Evolutionary conservation across 1,140 invertebrate genomes (phyloP).

Genomic region (Gonatopus flavifemur): DNA sequence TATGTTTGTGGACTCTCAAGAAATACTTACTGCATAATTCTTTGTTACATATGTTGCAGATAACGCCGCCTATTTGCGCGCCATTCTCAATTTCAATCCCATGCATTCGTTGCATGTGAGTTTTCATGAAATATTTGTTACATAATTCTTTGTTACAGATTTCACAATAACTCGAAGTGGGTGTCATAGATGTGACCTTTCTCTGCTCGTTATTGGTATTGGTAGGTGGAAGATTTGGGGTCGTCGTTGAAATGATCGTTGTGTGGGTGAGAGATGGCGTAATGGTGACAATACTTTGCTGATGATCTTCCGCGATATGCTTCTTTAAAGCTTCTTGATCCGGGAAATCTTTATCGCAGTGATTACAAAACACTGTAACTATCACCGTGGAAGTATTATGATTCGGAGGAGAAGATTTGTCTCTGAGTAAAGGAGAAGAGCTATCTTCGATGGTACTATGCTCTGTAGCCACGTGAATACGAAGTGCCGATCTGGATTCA

Average conservation of each 20-base stretch:
- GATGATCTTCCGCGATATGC: slow-evolving; percentile 63
- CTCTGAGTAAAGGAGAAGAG: slow-evolving; percentile 18
- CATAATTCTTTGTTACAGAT: slow-evolving; percentile 99
- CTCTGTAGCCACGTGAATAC: slow-evolving; percentile 65
- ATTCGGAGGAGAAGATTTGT: slow-evolving; percentile 22
- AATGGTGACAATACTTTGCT: slow-evolving; percentile 31
- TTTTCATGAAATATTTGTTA: slow-evolving; percentile 99
- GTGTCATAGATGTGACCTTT: slow-evolving; percentile 58
- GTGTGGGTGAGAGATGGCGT: slow-evolving; percentile 24
- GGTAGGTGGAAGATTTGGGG: slow-evolving; percentile 16
- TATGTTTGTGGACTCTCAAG: slow-evolving; percentile 93
- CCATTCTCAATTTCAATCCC: slow-evolving; percentile 94
- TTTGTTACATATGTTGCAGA: slow-evolving; percentile 96
- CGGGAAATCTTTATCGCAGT: slow-evolving; percentile 63
- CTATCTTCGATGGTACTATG: slow-evolving; percentile 54
- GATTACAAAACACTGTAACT: slow-evolving; percentile 47
- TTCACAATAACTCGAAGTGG: slow-evolving; percentile 90
- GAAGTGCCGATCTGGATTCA: slow-evolving; percentile 62
- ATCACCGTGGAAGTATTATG: slow-evolving; percentile 19
- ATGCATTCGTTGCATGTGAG: slow-evolving; percentile 99
- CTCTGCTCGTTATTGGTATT: slow-evolving; percentile 28
- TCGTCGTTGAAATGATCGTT: slow-evolving; percentile 24
- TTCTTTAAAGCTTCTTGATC: slow-evolving; percentile 61
- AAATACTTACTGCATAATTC: slow-evolving; percentile 98
- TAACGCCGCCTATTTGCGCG: slow-evolving; percentile 86